Evolutionary conservation across 2,797 vertebrate genomes (phyloP), one percentile per base, ranked within the genome.

Genomic region (Arctocebus calabarensis): DNA sequence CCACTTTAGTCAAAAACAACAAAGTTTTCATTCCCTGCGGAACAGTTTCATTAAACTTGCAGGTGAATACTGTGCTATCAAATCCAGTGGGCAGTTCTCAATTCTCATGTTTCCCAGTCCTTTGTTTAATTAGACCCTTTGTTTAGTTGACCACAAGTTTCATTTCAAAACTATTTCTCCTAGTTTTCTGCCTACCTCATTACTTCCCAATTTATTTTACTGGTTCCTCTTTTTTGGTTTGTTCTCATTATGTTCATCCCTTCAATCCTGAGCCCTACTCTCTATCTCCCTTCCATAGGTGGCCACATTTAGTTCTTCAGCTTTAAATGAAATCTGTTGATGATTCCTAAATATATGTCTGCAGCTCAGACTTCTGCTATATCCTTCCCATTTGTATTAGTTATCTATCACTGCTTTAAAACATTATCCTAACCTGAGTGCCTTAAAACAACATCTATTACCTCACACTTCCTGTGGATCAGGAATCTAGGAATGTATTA

Each of bases 261-360:
- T 52, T 92, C 40, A 73, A 1, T 70, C 29, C 19, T 40, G 25
- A 90, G n/a, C 11, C 5, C 1, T 88, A 34, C 61, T 88, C 2
- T 73, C 10, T 90, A 14, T 55, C 10, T 48, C 23, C 20, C 11
- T 25, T 91, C 29, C 2, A n/a, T 7, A 87, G 10, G 1, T 19
- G 6, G 86, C 0, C 4, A 61, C 22, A 40, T 73, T n/a, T 91
- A 11, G 12, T 70, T 93, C 43, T 43, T 68, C 34, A 29, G 7
- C 9, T 94, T 82, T 66, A 71, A 70, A 61, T 77, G 95, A 94
- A 91, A 82, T 88, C n/a, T 73, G 27, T 68, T 86, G 19, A 64
- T 75, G 32, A 77, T 8, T 88, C n/a, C 17, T 84, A 75, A 71
- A 45, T 92, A 66, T 43, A 52, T 88, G 16, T 32, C 27, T 82